Base-by-base conservation (phyloP, 1,140 invertebrate genomes). In the Atta cephalotes region DNA sequence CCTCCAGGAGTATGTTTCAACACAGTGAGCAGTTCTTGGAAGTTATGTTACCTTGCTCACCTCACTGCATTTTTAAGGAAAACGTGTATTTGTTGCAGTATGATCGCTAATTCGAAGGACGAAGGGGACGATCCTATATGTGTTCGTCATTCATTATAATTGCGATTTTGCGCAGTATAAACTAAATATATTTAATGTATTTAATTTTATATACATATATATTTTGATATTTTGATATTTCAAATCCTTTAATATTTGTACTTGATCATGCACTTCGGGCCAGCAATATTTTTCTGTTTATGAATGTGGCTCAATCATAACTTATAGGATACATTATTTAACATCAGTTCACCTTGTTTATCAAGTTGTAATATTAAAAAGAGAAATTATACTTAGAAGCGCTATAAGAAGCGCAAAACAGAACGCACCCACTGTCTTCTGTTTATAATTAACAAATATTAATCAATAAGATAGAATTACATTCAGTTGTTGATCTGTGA, bases 211-310 rank as follows among this genome's bases (percentile, higher is more conserved):
- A 45, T 39, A 39, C 7, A 39, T 39, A 39, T 39, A 39, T 39
- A 39, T 39, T 39, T 39, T 5, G 0, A 39, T 39, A 45, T 45
- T 45, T 9, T 45, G 7, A 45, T 65, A 2, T 39, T 78, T 14
- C 74, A 85, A 1, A 53, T 2, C 4, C 85, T 53, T 79, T 68
- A 87, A 10, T 90, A 87, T 53, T 49, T 10, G 2, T 90, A 87
- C 6, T 10, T 90, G 2, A 5, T 90, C 7, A 18, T 45, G n/a
- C 66, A 87, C 12, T 87, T 71, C 5, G 2, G 16, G 0, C 9
- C 1, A 74, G 49, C 0, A 51, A 53, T 16, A 39, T 90, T 3
- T 39, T 45, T 4, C 3, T 70, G 0, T 16, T 65, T 9, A 71
- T 80, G 0, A 10, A 90, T 7, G 53, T 56, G 16, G 85, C n/a